Evolutionary conservation across 2,888 invertebrate genomes (phyloP), one percentile per base, ranked within the genome.

Genomic region (Lottia scabra): DNA sequence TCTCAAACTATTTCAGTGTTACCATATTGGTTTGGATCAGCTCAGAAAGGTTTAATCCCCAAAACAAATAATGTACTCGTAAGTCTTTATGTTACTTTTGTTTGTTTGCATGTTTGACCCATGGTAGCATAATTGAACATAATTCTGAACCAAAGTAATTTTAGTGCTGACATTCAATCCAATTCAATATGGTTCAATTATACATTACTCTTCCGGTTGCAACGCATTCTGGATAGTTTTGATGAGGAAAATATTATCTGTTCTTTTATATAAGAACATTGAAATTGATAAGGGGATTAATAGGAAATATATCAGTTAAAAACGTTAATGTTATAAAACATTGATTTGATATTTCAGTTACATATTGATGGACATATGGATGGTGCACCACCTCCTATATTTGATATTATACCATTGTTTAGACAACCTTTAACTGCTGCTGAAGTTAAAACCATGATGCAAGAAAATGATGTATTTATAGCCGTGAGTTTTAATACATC

Each of bases 281-380:
- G n/a, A n/a, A n/a, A n/a, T n/a, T n/a, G n/a, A n/a, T n/a, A n/a
- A n/a, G n/a, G n/a, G n/a, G n/a, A n/a, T n/a, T n/a, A n/a, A n/a
- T n/a, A n/a, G n/a, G n/a, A n/a, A n/a, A n/a, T n/a, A n/a, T n/a
- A n/a, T n/a, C n/a, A n/a, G n/a, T n/a, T n/a, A n/a, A n/a, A n/a
- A n/a, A n/a, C n/a, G n/a, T n/a, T n/a, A n/a, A n/a, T n/a, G n/a
- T n/a, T n/a, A 30, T 30, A 30, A 30, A 5, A 30, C 3, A 30
- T 30, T 30, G 5, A 30, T 30, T 30, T 30, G 30, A 30, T 13
- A n/a, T 56, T 56, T 23, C 75, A 87, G 87, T 72, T 87, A n/a
- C 87, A 86, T 67, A 83, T 87, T 46, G 87, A 87, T 73, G 84
- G 83, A 6, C 86, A 87, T 70, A 77, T 80, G 16, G 87, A 86